Evolutionary conservation across 2,888 invertebrate species (phyloP), one percentile per base, ranked within the genome.

Genomic region (Glaucopsyche alexis): DNA sequence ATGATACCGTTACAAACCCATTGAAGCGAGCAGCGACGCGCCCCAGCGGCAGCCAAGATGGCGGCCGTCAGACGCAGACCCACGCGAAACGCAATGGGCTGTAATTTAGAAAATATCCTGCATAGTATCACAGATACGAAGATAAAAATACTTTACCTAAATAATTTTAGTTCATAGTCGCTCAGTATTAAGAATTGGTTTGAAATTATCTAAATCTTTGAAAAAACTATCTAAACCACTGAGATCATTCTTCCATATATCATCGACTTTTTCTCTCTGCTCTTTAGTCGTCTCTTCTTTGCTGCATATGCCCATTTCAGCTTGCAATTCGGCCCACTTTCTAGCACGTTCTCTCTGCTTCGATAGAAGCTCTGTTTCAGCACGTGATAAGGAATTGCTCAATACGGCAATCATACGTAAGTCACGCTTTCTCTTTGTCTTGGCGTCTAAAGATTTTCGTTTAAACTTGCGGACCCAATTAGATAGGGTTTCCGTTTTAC

Each of bases 141-240:
- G 81, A 84, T 81, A 84, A 79, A 77, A 81, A 83, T 85, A 89
- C 87, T 80, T 87, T 88, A 87, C 87, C 88, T 91, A 89, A 74
- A 76, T 74, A 50, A 78, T 74, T 78, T 81, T 80, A 79, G 77
- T 82, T 84, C 75, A 77, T 73, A 73, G 74, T 74, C 73, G 73
- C 72, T 45, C 19, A 16, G 75, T 85, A 78, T 80, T 84, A 78
- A 83, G 80, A 79, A 86, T 76, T 78, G 94, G 94, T 81, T 95
- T 95, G 78, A 95, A 93, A 84, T 90, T 91, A 82, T 94, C 94
- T 82, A 95, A 87, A 86, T 95, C 93, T 79, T 91, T 93, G 93
- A 95, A 95, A 87, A 95, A 95, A 82, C 89, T 92, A 88, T 95
- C 94, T 84, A 95, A 84, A 80, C 94, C 94, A 84, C 93, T 93